phyloP scores from a whole-genome alignment of 2,113 vertebrate species.

The Gavialis gangeticus region DNA sequence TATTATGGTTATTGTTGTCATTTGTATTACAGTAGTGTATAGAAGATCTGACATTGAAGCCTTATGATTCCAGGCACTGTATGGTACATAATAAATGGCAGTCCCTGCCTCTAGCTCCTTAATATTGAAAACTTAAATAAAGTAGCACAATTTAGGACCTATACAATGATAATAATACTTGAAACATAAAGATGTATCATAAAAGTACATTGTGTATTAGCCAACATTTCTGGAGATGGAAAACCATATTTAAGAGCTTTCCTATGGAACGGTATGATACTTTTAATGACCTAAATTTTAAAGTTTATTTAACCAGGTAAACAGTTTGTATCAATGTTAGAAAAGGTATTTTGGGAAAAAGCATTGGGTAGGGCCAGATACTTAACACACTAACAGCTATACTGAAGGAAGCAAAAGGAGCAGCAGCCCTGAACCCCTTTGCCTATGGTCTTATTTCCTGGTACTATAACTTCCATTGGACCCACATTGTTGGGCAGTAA shows the following conservation, averaged over 20 bases:
- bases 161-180: background rate
- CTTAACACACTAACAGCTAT: background rate
- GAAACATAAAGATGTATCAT: background rate
- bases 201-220: background rate
- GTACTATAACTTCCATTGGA: background rate
- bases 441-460: background rate
- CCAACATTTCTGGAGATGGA: background rate
- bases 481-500: fast-evolving
- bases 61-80: background rate
- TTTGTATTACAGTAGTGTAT: background rate
- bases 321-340: background rate
- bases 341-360: background rate
- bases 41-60: background rate
- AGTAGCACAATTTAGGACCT: background rate
- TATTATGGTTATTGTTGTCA: background rate
- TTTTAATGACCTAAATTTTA: background rate
- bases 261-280: background rate
- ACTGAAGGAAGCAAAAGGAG: background rate
- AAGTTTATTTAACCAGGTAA: background rate
- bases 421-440: background rate
- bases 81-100: background rate
- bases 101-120: background rate
- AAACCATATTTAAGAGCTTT: background rate
- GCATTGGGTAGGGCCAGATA: background rate
- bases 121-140: background rate